Base-by-base conservation (phyloP, 2,888 invertebrate genomes). In the Resseliella maxima region DNA sequence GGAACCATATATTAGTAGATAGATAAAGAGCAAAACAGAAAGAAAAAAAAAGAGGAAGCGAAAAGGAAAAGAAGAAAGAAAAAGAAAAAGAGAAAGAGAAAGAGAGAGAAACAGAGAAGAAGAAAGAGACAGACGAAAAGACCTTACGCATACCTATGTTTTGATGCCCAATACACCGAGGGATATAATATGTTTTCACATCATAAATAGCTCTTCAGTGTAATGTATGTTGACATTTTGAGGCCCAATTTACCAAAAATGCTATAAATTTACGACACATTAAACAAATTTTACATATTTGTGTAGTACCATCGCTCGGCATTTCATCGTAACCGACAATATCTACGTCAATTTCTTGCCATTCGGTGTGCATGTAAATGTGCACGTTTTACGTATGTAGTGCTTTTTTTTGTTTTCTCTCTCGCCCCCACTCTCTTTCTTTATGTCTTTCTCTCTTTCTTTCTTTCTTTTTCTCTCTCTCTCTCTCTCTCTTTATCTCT, bases 251-350 rank as follows among this genome's bases (percentile, higher is more conserved):
- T 85, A 85, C 85, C 45, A 45, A 85, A 85, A 85, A 85, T 85
- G 46, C 85, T 85, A 85, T 85, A 85, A 85, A 85, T 85, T 85
- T 85, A 85, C 85, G 85, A 85, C 85, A 85, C 85, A 85, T 85
- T 45, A 85, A 85, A 85, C 45, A 85, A 45, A 85, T 46, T 46
- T 45, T 83, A 83, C 83, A 83, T 83, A 31, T 85, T 85, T 27
- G 85, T 85, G 45, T 46, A 27, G 85, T 38, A 27, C 10, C 83
- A 38, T 83, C 83, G 83, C 8, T 83, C 83, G 83, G n/a, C n/a
- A n/a, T 83, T 38, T n/a, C 38, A 83, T 83, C 83, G 72, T 15
- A 72, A 72, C 72, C 31, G 31, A 72, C 72, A 72, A 1, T 72
- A 27, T 72, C 72, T 27, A 72, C 72, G 31, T 72, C 72, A 72